A percentile compares a stretch with the other conserved stretches of the same genome.
These are phyloP conservation scores for Struthio camelus DNA, from an alignment of 2,113 vertebrate species.

Conservation along the genomic window DNA sequence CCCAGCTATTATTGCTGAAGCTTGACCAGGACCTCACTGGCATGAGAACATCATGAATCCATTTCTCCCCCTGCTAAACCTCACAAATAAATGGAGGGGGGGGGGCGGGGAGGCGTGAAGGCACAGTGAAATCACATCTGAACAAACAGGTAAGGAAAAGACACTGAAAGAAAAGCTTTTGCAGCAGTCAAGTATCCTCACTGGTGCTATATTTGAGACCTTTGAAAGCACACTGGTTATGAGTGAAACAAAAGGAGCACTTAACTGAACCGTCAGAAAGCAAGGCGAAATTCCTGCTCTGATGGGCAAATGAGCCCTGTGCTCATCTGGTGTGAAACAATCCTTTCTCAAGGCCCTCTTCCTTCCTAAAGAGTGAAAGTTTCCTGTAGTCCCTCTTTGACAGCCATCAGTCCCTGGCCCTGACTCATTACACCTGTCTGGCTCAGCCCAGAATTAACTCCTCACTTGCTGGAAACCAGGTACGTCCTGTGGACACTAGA, in stretches of 20 bases:
- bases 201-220: neutral
- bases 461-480: neutral
- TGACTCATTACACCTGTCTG: conserved; percentile 15
- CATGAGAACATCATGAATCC: neutral
- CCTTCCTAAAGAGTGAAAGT: conserved; percentile 40
- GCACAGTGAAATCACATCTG: neutral
- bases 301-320: neutral
- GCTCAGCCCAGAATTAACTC: neutral
- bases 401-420: neutral
- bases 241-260: neutral
- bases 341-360: neutral
- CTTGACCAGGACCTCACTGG: neutral
- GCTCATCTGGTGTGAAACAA: neutral
- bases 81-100: neutral
- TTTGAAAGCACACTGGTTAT: neutral
- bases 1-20: neutral
- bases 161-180: neutral
- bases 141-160: neutral
- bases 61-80: neutral
- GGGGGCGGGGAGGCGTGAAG: neutral
- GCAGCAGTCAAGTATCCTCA: neutral
- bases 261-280: neutral
- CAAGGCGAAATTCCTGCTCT: neutral
- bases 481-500: neutral
- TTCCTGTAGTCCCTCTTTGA: conserved; percentile 47